phyloP scores from a whole-genome alignment of 2,797 vertebrate species.

The Thamnophis elegans region DNA sequence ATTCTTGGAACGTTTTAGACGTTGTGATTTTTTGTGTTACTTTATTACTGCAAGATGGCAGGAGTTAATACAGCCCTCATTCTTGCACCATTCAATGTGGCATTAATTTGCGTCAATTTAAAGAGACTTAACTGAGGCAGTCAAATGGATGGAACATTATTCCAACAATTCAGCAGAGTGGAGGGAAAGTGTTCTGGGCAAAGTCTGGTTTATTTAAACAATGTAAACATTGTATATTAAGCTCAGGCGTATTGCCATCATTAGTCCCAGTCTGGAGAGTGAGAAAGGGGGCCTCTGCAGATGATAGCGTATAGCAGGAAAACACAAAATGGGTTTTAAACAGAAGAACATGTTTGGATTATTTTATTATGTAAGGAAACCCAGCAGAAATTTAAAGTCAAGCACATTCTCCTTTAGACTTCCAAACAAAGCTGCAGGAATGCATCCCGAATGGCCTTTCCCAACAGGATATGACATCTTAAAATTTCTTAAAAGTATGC shows the following conservation, averaged over 20 bases:
- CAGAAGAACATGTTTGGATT: not conserved
- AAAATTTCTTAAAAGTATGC: not conserved
- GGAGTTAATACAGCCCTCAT: not conserved
- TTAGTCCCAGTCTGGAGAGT: not conserved
- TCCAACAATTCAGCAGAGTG: not conserved
- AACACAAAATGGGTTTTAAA: not conserved
- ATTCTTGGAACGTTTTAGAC: not conserved
- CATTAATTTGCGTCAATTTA: not conserved
- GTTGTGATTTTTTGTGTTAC: not conserved
- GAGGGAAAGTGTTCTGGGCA: not conserved
- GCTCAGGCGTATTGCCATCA: not conserved
- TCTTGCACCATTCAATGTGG: not conserved
- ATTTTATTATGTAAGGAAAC: not conserved
- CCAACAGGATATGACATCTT: not conserved
- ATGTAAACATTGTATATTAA: not conserved
- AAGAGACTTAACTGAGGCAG: not conserved
- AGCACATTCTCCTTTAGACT: not conserved
- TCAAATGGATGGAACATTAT: not conserved
- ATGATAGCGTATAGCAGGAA: not conserved
- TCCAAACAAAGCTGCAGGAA: not conserved
- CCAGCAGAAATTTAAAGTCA: not conserved
- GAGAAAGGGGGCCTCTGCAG: not conserved
- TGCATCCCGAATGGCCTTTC: not conserved
- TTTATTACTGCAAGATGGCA: not conserved
- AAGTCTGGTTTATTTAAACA: not conserved